Base-by-base conservation (phyloP, 2,888 invertebrate species). In the Ametastegia equiseti region DNA sequence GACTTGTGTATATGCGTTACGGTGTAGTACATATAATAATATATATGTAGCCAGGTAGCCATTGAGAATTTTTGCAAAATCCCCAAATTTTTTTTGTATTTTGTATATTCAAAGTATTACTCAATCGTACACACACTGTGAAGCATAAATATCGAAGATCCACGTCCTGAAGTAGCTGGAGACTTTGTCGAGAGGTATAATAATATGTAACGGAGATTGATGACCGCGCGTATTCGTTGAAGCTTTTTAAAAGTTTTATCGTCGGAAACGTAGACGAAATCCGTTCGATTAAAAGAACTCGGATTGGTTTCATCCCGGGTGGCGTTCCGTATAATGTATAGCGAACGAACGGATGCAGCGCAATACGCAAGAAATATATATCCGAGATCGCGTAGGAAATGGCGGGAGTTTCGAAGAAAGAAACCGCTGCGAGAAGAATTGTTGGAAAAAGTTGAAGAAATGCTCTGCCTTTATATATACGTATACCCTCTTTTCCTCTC, bases 401-500 rank as follows among this genome's bases (percentile, higher is more conserved):
- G 71, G 45, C 7, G 39, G 71, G 36, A 57, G 54, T 67, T 78
- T 39, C 23, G 36, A 47, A 47, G 60, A 65, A 42, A 36, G 45
- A 65, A 42, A 60, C 63, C 50, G 67, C 57, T 45, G 23, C 60
- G 69, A 80, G 65, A 50, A 23, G 45, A 73, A 47, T 71, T 73
- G 79, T 79, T 27, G 23, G 75, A 39, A 73, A 33, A 81, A 79
- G 75, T 77, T 60, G 36, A 77, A 63, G 33, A 88, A 89, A 88
- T 85, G 86, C n/a, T n/a, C 84, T 85, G 83, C 86, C 85, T 86
- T 88, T 89, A 85, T 89, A 88, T 86, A 89, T 89, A 89, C 80
- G 71, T 77, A 75, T 65, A 57, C 30, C 19, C 78, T 45, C 78
- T 75, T 85, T 85, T 83, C 84, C 81, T 63, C 82, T 67, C 77